Percentiles rank a stretch among this genome's conserved stretches.
phyloP scores from a whole-genome alignment of 2,888 invertebrate genomes.

The Erpobdella octoculata region DNA sequence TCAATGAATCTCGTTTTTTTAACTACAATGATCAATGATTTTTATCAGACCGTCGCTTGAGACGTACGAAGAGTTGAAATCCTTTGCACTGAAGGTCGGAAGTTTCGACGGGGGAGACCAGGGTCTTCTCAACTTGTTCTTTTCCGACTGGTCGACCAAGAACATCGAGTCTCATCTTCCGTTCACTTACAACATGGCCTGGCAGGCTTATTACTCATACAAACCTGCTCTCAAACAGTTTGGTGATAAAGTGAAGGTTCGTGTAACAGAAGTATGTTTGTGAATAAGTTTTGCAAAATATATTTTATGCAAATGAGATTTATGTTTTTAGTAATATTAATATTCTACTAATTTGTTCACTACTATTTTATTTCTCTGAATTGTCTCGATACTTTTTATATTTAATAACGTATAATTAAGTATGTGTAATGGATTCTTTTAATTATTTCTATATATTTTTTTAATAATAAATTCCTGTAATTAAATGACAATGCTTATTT shows the following conservation, averaged over 20 bases:
- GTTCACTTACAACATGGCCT: conserved; percentile 96
- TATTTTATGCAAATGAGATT: not conserved
- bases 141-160: conserved; percentile 83
- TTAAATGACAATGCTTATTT: too few relatives aligned
- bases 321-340: too few relatives aligned
- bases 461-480: too few relatives aligned
- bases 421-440: too few relatives aligned
- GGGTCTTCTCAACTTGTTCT: conserved; percentile 86
- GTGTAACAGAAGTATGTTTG: not conserved
- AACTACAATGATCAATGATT: not conserved
- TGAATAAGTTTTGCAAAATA: not conserved
- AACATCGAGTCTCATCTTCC: conserved; percentile 88
- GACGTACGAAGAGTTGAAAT: conserved; percentile 73
- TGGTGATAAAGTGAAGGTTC: conserved; percentile 18
- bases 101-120: conserved; percentile 64
- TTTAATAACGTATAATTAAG: too few relatives aligned
- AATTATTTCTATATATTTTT: too few relatives aligned
- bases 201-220: conserved; percentile 90
- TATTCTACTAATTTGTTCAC: too few relatives aligned
- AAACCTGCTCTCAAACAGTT: conserved; percentile 94
- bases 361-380: too few relatives aligned
- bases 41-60: conserved; percentile 69
- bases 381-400: too few relatives aligned
- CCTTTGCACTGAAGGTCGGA: conserved; percentile 60
- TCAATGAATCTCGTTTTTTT: not conserved